These are phyloP conservation scores for Tribolium freemani DNA, from an alignment of 2,888 invertebrate genomes.

Conservation along the genomic window DNA sequence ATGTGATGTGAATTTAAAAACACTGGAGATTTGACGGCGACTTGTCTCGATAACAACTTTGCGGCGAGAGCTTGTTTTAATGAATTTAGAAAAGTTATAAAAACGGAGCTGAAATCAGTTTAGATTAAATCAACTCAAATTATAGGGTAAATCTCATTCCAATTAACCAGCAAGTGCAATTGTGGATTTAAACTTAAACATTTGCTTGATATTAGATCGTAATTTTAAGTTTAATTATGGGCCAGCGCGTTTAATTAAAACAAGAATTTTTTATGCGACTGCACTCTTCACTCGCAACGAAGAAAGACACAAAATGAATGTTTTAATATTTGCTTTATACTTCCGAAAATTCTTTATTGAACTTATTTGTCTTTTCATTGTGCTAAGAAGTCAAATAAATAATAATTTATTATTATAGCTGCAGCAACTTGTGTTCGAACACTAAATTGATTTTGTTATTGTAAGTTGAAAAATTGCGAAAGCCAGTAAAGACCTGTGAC, in stretches of 20 bases:
- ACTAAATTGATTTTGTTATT: constrained; percentile 35
- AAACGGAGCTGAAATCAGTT: not conserved
- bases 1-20: not conserved
- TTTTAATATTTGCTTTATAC: not conserved
- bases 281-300: not conserved
- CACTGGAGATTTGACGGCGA: not conserved
- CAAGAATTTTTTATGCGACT: not conserved
- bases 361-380: constrained; percentile 3
- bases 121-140: not conserved
- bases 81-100: too few species aligned
- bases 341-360: not conserved
- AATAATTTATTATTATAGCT: constrained; percentile 24
- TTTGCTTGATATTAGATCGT: constrained; percentile 5
- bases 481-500: constrained; percentile 22
- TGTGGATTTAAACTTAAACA: constrained; percentile 1
- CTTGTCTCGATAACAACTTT: not conserved
- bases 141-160: not conserved
- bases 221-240: constrained; percentile 3
- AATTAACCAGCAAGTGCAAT: constrained; percentile 3
- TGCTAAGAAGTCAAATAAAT: constrained; percentile 15
- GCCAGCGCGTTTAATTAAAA: not conserved
- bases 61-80: too few species aligned
- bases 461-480: constrained; percentile 31
- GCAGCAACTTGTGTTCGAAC: constrained; percentile 3
- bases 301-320: not conserved